Base-by-base conservation (phyloP, 2,113 vertebrate genomes). In the Perognathus longimembris region DNA sequence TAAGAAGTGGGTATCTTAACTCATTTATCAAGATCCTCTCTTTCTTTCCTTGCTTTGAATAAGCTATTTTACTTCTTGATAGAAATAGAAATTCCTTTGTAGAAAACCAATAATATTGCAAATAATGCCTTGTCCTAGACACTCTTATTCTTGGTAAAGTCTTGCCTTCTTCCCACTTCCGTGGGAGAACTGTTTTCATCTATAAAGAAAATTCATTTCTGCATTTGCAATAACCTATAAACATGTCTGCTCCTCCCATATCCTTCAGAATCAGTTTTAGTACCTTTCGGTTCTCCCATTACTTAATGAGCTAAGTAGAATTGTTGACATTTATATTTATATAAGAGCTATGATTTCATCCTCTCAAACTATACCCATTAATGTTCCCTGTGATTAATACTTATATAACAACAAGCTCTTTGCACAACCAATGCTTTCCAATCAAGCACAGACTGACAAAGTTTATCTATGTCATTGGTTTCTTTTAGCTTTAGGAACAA, bases 401-500 rank as follows among this genome's bases (percentile, higher is more conserved):
- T 38, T 71, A 75, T 12, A 40, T 54, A 81, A 76, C 42, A 82
- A 82, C 1, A 28, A 34, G 15, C 70, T 92, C 45, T 77, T 28
- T 32, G n/a, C 24, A 90, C 15, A 76, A 50, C 32, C 8, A 76
- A 28, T 63, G 38, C 26, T 81, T 87, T 81, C 73, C 9, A 92
- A 69, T 73, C 30, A 85, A 36, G 17, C 22, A 57, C 34, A 22
- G 89, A 94, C 21, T 57, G 87, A 92, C 24, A 70, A 42, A 21
- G 17, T 64, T 88, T 42, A 45, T 54, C 67, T 77, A 85, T 17
- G 64, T 20, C 12, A 81, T 34, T 75, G 30, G 40, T 66, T 57
- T 79, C 40, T 50, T 90, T 81, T 24, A n/a, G 15, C 77, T 96
- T 91, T 80, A 93, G 63, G 34, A 92, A 94, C 54, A 76, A 91